Percentiles rank a stretch among this genome's conserved stretches.
Evolutionary conservation across 2,888 invertebrate genomes (phyloP).

Genomic region (Drosophila mulleri): DNA sequence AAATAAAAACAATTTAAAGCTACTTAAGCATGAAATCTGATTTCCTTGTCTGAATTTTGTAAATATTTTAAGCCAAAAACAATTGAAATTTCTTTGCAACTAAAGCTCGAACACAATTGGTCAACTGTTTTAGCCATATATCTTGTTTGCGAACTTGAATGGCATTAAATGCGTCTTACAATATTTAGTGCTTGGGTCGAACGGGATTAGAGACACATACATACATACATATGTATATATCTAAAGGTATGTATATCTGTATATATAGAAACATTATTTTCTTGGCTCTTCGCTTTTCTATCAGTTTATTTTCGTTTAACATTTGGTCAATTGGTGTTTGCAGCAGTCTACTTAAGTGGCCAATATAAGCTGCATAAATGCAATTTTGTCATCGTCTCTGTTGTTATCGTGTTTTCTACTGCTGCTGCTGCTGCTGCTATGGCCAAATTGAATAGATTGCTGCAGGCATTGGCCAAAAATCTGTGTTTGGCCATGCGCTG

Average conservation of each 20-base stretch:
- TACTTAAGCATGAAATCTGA: background rate
- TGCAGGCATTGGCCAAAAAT: slow-evolving; percentile 18
- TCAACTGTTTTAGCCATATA: background rate
- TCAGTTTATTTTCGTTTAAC: slow-evolving; percentile 13
- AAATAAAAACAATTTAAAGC: background rate
- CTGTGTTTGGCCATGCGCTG: slow-evolving; percentile 25
- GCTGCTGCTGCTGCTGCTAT: background rate
- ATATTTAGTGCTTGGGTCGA: slow-evolving; percentile 8
- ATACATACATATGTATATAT: background rate
- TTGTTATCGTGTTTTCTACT: slow-evolving; percentile 14
- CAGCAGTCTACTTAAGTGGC: slow-evolving; percentile 33
- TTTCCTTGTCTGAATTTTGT: background rate
- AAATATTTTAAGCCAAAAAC: background rate
- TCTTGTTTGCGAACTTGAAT: background rate
- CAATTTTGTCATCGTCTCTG: slow-evolving; percentile 38
- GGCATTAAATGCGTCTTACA: slow-evolving; percentile 8
- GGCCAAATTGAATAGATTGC: slow-evolving; percentile 18
- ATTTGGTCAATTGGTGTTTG: slow-evolving; percentile 28
- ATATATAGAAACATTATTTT: slow-evolving; percentile 4
- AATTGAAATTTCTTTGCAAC: background rate
- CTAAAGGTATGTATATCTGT: background rate
- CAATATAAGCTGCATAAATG: slow-evolving; percentile 23
- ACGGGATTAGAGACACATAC: background rate
- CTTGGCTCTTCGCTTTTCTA: background rate
- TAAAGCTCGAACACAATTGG: background rate